Percentiles rank a stretch among this genome's conserved stretches.
phyloP scores from a whole-genome alignment of 2,888 invertebrate genomes.

The Acanthococcus lagerstroemiae region DNA sequence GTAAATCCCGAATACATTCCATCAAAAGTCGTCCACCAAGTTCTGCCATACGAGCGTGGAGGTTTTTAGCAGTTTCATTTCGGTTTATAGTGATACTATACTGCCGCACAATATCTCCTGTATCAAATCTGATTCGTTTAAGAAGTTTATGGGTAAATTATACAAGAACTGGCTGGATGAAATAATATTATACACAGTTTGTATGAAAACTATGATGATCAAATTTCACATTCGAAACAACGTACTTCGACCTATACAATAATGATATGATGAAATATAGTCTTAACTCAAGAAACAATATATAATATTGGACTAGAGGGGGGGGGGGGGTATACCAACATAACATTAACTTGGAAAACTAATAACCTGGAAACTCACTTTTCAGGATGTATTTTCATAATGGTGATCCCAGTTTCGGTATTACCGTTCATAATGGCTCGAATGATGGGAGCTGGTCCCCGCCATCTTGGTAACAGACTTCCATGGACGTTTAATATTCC shows the following conservation, averaged over 20 bases:
- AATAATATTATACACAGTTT: too few species aligned
- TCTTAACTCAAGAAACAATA: too few species aligned
- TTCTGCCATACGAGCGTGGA: slow-evolving; percentile 54
- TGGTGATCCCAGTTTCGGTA: slow-evolving; percentile 64
- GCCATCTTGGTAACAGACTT: slow-evolving; percentile 81
- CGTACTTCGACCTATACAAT: too few species aligned
- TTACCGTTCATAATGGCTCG: slow-evolving; percentile 79
- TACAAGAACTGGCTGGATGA: too few species aligned
- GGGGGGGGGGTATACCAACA: too few species aligned
- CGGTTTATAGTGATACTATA: slow-evolving; percentile 36
- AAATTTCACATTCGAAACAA: too few species aligned
- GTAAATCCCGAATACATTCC: slow-evolving; percentile 52
- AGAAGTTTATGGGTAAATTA: too few species aligned
- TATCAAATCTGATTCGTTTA: slow-evolving; percentile 69
- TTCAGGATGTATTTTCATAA: slow-evolving; percentile 75
- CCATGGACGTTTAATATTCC: slow-evolving; percentile 92
- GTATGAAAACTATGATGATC: too few species aligned
- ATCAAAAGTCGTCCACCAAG: slow-evolving; percentile 59
- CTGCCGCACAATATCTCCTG: slow-evolving; percentile 50
- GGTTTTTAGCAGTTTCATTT: slow-evolving; percentile 54
- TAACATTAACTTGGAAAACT: too few species aligned
- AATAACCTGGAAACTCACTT: slow-evolving; percentile 43
- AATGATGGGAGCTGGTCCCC: slow-evolving; percentile 86
- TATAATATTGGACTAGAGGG: too few species aligned
- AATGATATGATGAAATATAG: too few species aligned